A percentile compares a stretch with the other conserved stretches of the same genome.
These are phyloP conservation scores for Salvator merianae DNA, from an alignment of 2,113 vertebrate genomes.

Conservation along the genomic window DNA sequence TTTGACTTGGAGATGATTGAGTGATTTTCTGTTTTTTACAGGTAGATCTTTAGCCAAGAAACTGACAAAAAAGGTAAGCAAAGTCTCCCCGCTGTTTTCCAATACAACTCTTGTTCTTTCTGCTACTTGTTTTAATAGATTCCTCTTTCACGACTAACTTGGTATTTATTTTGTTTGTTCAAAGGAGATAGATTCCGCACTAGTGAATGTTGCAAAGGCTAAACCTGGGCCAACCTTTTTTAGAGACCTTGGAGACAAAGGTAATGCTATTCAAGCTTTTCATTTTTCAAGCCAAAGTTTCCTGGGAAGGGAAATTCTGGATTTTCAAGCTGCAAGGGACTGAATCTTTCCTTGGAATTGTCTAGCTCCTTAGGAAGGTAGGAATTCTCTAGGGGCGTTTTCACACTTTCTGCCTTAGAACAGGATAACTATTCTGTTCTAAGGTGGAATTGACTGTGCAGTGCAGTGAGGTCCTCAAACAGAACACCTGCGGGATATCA, in stretches of 20 bases:
- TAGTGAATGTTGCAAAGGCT: constrained; percentile 75
- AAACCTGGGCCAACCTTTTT: constrained; percentile 83
- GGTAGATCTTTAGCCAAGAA: constrained; percentile 77
- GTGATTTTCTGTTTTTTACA: constrained; percentile 61
- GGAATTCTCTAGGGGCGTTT: neutral
- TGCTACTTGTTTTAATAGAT: constrained; percentile 40
- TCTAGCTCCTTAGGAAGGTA: constrained; percentile 16
- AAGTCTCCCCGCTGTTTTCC: constrained; percentile 41
- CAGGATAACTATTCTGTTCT: no score
- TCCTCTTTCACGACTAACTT: constrained; percentile 53
- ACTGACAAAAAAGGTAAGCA: constrained; percentile 78
- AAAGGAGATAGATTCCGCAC: constrained; percentile 84
- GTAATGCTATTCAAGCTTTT: constrained; percentile 67
- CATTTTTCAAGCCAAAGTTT: constrained; percentile 26
- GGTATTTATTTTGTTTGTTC: constrained; percentile 62
- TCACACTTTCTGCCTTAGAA: no score
- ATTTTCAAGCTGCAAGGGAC: constrained; percentile 18
- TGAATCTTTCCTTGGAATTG: constrained; percentile 28
- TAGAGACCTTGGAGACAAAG: constrained; percentile 90
- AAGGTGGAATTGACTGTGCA: no score
- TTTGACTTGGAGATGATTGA: constrained; percentile 59
- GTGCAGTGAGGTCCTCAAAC: no score
- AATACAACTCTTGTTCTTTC: constrained; percentile 58
- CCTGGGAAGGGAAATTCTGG: constrained; percentile 4
- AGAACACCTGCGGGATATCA: no score